Evolutionary conservation across 1,140 invertebrate genomes (phyloP).

Genomic region (Campoletis sonorensis): DNA sequence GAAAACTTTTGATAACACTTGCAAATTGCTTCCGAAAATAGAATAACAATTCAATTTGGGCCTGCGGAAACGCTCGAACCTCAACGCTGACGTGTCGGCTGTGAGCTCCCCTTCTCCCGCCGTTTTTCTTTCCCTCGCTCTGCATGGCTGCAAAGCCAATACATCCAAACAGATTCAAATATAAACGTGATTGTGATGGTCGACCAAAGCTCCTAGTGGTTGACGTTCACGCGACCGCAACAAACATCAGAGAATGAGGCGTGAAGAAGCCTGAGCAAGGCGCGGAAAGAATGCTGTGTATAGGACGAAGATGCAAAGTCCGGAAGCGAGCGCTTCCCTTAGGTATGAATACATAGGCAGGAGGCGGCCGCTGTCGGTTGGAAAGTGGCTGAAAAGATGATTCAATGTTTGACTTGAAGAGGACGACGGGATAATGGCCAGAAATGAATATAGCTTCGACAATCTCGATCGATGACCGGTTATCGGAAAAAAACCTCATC

Average conservation of each 20-base stretch:
- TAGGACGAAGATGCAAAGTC: conserved; percentile 10
- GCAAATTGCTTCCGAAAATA: conserved; percentile 76
- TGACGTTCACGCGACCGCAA: neutral
- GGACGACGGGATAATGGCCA: conserved; percentile 20
- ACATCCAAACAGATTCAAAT: neutral
- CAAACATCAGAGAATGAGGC: conserved; percentile 1
- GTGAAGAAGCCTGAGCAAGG: conserved; percentile 25
- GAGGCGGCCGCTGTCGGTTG: neutral
- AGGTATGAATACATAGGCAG: neutral
- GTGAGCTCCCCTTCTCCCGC: conserved; percentile 43
- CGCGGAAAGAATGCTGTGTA: conserved; percentile 1
- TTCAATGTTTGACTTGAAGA: neutral
- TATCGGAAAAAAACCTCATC: conserved; percentile 20
- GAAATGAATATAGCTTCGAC: conserved; percentile 15
- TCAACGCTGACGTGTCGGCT: conserved; percentile 40
- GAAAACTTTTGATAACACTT: conserved; percentile 75
- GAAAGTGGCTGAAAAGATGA: conserved; percentile 11
- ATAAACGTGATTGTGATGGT: neutral
- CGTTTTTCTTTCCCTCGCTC: conserved; percentile 22
- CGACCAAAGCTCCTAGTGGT: conserved; percentile 10
- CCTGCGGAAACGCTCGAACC: conserved; percentile 49
- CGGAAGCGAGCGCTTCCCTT: conserved; percentile 1
- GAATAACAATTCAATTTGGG: conserved; percentile 75
- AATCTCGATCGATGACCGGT: conserved; percentile 40
- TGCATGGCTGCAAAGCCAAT: neutral